Evolutionary conservation across 2,797 vertebrate genomes (phyloP).

Genomic region (Lutjanus campechanus): DNA sequence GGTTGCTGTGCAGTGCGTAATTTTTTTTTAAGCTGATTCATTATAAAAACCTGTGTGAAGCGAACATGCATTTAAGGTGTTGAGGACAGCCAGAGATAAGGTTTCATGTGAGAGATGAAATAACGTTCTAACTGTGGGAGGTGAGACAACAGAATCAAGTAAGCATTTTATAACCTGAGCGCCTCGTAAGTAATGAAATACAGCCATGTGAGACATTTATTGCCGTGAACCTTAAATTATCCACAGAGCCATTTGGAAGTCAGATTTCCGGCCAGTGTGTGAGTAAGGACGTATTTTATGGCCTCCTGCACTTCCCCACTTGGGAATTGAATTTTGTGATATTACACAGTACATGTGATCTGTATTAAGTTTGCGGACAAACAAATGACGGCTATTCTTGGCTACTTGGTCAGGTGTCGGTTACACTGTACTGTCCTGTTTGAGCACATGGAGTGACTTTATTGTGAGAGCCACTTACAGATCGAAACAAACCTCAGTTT

Average conservation of each 20-base stretch:
- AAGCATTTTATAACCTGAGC: slow-evolving; percentile 70
- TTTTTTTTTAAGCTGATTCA: slow-evolving; percentile 36
- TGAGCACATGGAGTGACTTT: slow-evolving; percentile 38
- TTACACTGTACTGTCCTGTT: slow-evolving; percentile 30
- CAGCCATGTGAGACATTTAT: slow-evolving; percentile 71
- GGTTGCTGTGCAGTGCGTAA: not conserved
- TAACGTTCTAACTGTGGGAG: slow-evolving; percentile 67
- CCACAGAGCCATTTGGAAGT: slow-evolving; percentile 70
- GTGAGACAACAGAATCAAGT: slow-evolving; percentile 75
- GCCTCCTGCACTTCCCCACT: slow-evolving; percentile 48
- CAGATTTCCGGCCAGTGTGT: slow-evolving; percentile 60
- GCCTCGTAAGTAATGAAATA: slow-evolving; percentile 72
- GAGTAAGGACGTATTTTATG: slow-evolving; percentile 62
- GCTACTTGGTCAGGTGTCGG: slow-evolving; percentile 52
- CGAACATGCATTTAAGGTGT: slow-evolving; percentile 52
- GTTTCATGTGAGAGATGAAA: slow-evolving; percentile 61
- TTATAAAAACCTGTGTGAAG: slow-evolving; percentile 51
- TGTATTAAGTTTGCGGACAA: slow-evolving; percentile 67
- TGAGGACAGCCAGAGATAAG: slow-evolving; percentile 54
- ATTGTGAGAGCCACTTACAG: slow-evolving; percentile 13
- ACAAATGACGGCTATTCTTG: slow-evolving; percentile 65
- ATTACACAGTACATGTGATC: slow-evolving; percentile 51
- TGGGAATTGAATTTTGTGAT: slow-evolving; percentile 61
- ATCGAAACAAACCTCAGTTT: slow-evolving; percentile 25
- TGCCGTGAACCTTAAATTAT: slow-evolving; percentile 74